Evolutionary conservation across 2,113 vertebrate species (phyloP).

Genomic region (Tragulus kanchil): DNA sequence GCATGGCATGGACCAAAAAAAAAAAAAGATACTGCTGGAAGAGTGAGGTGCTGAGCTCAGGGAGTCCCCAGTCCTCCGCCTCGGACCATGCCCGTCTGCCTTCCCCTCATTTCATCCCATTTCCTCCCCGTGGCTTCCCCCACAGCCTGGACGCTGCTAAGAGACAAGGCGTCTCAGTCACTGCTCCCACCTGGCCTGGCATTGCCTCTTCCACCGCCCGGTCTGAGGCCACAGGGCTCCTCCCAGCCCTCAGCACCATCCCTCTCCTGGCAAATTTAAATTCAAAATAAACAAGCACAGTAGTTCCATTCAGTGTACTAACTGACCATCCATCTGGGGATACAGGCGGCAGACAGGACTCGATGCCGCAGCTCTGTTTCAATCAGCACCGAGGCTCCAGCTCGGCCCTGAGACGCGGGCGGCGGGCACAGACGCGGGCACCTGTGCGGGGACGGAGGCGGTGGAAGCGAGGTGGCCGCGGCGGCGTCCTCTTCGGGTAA

Average conservation of each 20-base stretch:
- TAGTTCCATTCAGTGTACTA: neutral
- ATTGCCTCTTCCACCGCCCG: neutral
- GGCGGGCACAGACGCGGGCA: too few relatives aligned
- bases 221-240: neutral
- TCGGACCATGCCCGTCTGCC: neutral
- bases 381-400: neutral
- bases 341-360: neutral
- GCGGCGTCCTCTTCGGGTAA: neutral
- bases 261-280: neutral
- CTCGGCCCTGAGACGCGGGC: too few relatives aligned
- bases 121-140: neutral
- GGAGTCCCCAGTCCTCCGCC: neutral
- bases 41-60: too few relatives aligned
- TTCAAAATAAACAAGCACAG: rapidly evolving
- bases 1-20: rapidly evolving
- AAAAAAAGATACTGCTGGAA: neutral
- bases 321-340: too few relatives aligned
- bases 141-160: neutral
- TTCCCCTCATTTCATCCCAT: neutral
- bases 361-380: neutral
- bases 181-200: neutral
- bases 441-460: neutral
- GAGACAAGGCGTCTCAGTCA: too few relatives aligned
- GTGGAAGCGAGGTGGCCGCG: rapidly evolving
- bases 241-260: rapidly evolving